Percentiles rank a stretch among this genome's conserved stretches.
Conservation (phyloP, 2,113 vertebrate genomes). For the Struthidea cinerea region DNA sequence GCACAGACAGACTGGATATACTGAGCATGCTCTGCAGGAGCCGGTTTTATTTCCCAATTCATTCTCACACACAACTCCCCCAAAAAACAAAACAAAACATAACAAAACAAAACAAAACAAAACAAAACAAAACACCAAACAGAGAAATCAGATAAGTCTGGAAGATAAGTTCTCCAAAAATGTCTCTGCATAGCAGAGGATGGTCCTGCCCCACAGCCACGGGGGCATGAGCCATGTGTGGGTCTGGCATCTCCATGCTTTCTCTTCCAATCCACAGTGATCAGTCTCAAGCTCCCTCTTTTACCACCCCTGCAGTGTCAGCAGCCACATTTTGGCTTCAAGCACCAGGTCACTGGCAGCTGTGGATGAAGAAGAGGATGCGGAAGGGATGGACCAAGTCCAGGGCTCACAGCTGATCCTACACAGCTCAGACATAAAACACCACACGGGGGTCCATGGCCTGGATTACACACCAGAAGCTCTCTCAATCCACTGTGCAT, state of each 20-base stretch:
- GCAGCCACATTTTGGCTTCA: neutral
- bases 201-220: neutral
- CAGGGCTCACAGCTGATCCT: neutral
- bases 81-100: neutral
- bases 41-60: neutral
- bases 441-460: accelerated
- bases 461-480: neutral
- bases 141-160: neutral
- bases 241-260: neutral
- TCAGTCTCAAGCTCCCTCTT: neutral
- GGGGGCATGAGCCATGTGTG: neutral
- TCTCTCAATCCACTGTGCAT: neutral
- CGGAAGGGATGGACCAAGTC: neutral
- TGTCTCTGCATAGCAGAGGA: neutral
- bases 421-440: neutral
- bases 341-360: neutral
- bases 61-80: neutral
- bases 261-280: accelerated
- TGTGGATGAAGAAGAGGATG: neutral
- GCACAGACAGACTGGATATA: neutral
- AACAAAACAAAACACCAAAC: neutral
- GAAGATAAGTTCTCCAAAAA: neutral
- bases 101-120: neutral
- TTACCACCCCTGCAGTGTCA: neutral
- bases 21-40: neutral